Base-by-base conservation (phyloP, 2,888 invertebrate species). In the Diadegma fenestrale region DNA sequence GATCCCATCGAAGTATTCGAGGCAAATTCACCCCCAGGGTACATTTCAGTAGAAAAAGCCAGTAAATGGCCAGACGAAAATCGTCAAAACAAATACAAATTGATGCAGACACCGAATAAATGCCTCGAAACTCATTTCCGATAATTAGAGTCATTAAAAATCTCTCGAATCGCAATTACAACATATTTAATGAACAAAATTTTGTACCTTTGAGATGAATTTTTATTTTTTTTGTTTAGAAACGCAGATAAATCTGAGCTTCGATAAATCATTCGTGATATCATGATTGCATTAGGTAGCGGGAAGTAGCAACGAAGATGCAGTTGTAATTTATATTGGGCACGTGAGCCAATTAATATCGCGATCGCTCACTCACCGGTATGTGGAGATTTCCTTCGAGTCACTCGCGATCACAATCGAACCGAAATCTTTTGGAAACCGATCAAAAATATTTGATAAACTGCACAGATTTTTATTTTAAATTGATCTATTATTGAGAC, bases 361-460 rank as follows among this genome's bases (percentile, higher is more conserved):
- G 26, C 69, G 41, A 77, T 77, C 80, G 77, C 73, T 86, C 80
- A 83, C 86, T 86, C 82, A 86, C 82, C 86, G 83, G 63, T 43
- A 75, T 30, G 30, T 33, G 26, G 58, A 54, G 58, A 83, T 78
- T 69, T 73, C 26, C 33, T 63, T 45, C 64, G 63, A 41, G 43
- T 26, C 81, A 71, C 76, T 76, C n/a, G 14, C 51, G 45, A 69
- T 68, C 51, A 37, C 63, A 41, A 68, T 17, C 4, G 19, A 33
- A 79, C 33, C 17, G 41, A 43, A 37, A 43, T 68, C 48, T 12
- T 14, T 37, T 33, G 12, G 6, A 37, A 58, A 43, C 30, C 19
- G 48, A 17, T 30, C 4, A 72, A 72, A 26, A 37, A 37, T 37
- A 22, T 51, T 79, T 8, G 22, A 61, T 64, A 73, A 61, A 61